These are phyloP conservation scores for Alligator mississippiensis DNA, from an alignment of 2,113 vertebrate genomes.

Conservation along the genomic window DNA sequence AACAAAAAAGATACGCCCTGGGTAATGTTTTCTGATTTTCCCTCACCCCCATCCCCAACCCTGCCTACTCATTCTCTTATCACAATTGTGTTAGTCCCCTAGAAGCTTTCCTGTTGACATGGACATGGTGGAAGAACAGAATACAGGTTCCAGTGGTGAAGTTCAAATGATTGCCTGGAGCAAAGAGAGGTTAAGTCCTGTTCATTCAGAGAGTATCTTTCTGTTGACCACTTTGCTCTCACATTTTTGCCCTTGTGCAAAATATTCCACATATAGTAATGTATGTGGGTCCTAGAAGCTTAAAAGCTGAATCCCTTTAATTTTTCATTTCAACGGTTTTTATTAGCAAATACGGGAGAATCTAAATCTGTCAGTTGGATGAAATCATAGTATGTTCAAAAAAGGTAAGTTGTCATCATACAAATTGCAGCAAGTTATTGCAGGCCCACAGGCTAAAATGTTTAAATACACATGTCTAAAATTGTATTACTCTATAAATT, in stretches of 20 bases:
- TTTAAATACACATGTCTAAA: background rate
- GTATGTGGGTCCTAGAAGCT: background rate
- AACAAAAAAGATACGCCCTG: rapidly evolving
- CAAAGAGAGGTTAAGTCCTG: background rate
- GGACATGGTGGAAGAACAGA: background rate
- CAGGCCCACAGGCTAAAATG: background rate
- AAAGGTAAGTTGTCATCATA: rapidly evolving
- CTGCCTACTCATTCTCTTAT: background rate
- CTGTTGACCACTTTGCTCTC: rapidly evolving
- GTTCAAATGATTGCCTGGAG: background rate
- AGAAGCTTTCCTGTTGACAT: background rate
- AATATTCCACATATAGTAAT: background rate
- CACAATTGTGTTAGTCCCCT: background rate
- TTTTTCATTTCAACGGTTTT: background rate
- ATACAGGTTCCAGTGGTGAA: background rate
- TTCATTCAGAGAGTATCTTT: background rate
- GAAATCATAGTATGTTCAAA: background rate
- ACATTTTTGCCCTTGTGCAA: background rate
- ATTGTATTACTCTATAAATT: background rate
- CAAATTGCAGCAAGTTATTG: background rate
- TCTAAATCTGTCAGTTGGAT: background rate
- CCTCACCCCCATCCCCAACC: background rate
- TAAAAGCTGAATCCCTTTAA: background rate
- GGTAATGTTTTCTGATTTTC: background rate
- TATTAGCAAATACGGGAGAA: background rate